phyloP scores from a whole-genome alignment of 2,888 invertebrate genomes.

The Acronicta aceris region DNA sequence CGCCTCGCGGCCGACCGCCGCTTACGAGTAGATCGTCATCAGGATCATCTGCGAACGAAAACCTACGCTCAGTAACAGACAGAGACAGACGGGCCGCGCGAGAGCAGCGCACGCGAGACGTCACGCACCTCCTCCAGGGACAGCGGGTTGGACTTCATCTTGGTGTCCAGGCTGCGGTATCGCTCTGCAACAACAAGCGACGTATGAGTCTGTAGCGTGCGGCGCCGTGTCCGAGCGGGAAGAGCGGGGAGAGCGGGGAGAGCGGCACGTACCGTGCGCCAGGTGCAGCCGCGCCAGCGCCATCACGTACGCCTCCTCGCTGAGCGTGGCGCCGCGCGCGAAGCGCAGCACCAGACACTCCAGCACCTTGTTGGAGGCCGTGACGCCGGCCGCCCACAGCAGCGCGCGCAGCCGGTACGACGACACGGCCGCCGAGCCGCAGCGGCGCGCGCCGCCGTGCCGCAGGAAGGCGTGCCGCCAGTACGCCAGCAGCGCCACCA shows the following conservation, averaged over 20 bases:
- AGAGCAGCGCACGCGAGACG: neutral
- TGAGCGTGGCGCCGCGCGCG: constrained; percentile 89
- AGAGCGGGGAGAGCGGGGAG: constrained; percentile 35
- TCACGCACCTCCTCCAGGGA: constrained; percentile 91
- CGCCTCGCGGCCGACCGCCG: neutral
- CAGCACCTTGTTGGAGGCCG: constrained; percentile 92
- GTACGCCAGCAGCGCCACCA: constrained; percentile 89
- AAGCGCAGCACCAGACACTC: constrained; percentile 92
- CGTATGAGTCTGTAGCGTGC: constrained; percentile 27
- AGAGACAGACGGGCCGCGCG: neutral
- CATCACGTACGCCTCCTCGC: constrained; percentile 91
- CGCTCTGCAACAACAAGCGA: constrained; percentile 87
- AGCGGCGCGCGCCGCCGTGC: constrained; percentile 68
- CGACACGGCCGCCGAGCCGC: constrained; percentile 59
- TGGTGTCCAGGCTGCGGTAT: constrained; percentile 91
- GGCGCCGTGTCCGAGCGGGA: constrained; percentile 19
- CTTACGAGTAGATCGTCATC: constrained; percentile 91
- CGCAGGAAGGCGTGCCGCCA: constrained; percentile 60
- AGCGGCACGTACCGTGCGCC: constrained; percentile 70
- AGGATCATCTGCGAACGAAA: constrained; percentile 88
- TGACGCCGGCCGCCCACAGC: constrained; percentile 90
- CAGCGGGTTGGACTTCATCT: constrained; percentile 92
- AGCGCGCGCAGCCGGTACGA: constrained; percentile 90
- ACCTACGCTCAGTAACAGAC: neutral
- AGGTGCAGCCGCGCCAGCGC: constrained; percentile 82